A percentile compares a stretch with the other conserved stretches of the same genome.
Evolutionary conservation across 2,888 invertebrate genomes (phyloP).

Genomic region (Agriopis leucophaearia): DNA sequence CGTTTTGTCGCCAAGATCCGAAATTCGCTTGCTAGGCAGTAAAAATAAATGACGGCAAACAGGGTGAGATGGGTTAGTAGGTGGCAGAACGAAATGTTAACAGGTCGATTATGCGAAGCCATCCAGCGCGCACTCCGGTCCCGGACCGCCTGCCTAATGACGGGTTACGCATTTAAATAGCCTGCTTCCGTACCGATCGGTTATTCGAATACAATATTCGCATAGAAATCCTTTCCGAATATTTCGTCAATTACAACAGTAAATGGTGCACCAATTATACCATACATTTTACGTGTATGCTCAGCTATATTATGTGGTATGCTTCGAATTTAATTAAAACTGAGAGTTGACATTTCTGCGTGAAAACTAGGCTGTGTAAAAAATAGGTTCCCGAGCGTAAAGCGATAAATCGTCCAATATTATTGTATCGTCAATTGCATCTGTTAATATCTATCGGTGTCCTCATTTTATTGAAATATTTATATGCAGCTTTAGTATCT

Average conservation of each 20-base stretch:
- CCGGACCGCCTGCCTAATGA: conserved; percentile 74
- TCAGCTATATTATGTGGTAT: conserved; percentile 16
- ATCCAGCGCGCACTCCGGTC: conserved; percentile 69
- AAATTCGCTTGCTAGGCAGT: conserved; percentile 63
- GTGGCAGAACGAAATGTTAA: conserved; percentile 71
- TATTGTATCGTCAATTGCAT: conserved; percentile 33
- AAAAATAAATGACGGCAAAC: conserved; percentile 72
- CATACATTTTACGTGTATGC: conserved; percentile 26
- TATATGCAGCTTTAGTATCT: conserved; percentile 5
- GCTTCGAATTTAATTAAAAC: conserved; percentile 31
- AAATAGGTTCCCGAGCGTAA: conserved; percentile 18
- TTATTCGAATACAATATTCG: conserved; percentile 66
- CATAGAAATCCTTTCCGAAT: conserved; percentile 62
- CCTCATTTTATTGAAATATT: neutral
- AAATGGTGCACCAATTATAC: conserved; percentile 37
- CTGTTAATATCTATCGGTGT: conserved; percentile 15
- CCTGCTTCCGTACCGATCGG: conserved; percentile 72
- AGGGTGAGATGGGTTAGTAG: conserved; percentile 50
- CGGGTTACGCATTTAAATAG: conserved; percentile 83
- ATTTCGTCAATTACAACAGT: conserved; percentile 56
- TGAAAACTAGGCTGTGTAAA: conserved; percentile 26
- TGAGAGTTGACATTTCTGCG: conserved; percentile 21
- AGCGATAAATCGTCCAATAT: conserved; percentile 35
- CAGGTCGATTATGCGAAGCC: conserved; percentile 80
- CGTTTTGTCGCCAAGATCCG: conserved; percentile 51